A percentile compares a stretch with the other conserved stretches of the same genome.
These are phyloP conservation scores for Scaptomyza montana DNA, from an alignment of 1,140 invertebrate genomes.

Conservation along the genomic window DNA sequence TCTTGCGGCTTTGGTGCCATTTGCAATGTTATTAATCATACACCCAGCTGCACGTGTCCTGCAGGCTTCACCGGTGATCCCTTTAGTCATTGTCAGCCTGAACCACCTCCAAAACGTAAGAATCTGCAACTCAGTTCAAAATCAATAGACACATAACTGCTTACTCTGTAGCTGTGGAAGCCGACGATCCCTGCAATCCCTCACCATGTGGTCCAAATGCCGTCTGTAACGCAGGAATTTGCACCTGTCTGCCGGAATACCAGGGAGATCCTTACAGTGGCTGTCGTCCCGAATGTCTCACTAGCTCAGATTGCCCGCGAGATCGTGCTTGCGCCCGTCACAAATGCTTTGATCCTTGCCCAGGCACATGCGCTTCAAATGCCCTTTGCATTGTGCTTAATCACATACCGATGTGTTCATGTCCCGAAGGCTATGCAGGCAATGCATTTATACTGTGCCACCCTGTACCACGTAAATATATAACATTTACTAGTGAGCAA, in stretches of 20 bases:
- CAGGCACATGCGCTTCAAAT: conserved; percentile 90
- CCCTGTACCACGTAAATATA: conserved; percentile 86
- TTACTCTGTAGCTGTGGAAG: conserved; percentile 77
- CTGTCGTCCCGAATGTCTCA: conserved; percentile 92
- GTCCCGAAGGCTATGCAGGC: conserved; percentile 89
- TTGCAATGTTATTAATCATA: conserved; percentile 88
- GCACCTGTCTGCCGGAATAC: conserved; percentile 90
- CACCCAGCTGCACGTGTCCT: conserved; percentile 88
- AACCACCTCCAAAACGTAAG: conserved; percentile 84
- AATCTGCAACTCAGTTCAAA: conserved; percentile 55
- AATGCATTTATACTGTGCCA: conserved; percentile 86
- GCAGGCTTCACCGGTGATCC: conserved; percentile 89
- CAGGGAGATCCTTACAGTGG: conserved; percentile 93
- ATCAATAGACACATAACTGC: neutral
- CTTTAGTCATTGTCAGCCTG: conserved; percentile 86
- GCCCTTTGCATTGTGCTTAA: conserved; percentile 90
- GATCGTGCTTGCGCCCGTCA: conserved; percentile 90
- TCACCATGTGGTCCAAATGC: conserved; percentile 91
- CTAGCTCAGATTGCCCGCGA: conserved; percentile 90
- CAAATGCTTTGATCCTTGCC: conserved; percentile 92
- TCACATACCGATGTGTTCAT: conserved; percentile 90
- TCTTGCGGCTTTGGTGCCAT: conserved; percentile 88
- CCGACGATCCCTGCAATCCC: conserved; percentile 86
- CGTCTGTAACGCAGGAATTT: conserved; percentile 88
- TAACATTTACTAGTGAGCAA: neutral